Evolutionary conservation across 2,888 invertebrate species (phyloP), one percentile per base, ranked within the genome.

Genomic region (Embidobia sp.): DNA sequence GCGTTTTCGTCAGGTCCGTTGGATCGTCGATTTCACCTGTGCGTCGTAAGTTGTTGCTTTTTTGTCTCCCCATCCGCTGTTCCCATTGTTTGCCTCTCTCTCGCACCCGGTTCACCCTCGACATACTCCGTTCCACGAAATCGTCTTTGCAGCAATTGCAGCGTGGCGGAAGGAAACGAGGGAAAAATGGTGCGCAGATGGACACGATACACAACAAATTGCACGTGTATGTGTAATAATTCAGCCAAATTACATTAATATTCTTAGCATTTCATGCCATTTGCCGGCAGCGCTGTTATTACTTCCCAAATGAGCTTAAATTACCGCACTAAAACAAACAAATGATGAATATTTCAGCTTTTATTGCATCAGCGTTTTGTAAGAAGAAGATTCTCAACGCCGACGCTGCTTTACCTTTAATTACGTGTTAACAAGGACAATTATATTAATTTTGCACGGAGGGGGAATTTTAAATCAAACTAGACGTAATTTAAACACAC

Each of bases 141-240:
- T 67, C 67, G 48, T 75, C 61, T 67, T 67, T 18, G 53, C 49
- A 61, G 49, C 66, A 75, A 75, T 61, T 61, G 61, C 33, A 55
- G 57, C 59, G 57, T 49, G 63, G 51, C 64, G 59, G 31, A 59
- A 48, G 66, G 59, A 66, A 59, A 57, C 26, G 66, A 61, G 53
- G 40, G 67, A 75, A 61, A 67, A 53, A 53, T 55, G 35, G 46
- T 33, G 49, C 53, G 64, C 64, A 64, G 57, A 64, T 73, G 73
- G 64, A 73, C 73, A 49, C 73, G 73, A 44, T 61, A 33, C 26
- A 51, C 49, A 53, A 46, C 59, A 57, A 59, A 59, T 59, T 61
- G 53, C 53, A 46, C 70, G 59, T 42, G 61, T 46, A 61, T 70
- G 33, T 61, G 53, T 37, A 53, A 46, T 61, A 70, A 70, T 53